These are phyloP conservation scores for Campopleginae sp. DNA, from an alignment of 2,888 invertebrate genomes.

Conservation along the genomic window DNA sequence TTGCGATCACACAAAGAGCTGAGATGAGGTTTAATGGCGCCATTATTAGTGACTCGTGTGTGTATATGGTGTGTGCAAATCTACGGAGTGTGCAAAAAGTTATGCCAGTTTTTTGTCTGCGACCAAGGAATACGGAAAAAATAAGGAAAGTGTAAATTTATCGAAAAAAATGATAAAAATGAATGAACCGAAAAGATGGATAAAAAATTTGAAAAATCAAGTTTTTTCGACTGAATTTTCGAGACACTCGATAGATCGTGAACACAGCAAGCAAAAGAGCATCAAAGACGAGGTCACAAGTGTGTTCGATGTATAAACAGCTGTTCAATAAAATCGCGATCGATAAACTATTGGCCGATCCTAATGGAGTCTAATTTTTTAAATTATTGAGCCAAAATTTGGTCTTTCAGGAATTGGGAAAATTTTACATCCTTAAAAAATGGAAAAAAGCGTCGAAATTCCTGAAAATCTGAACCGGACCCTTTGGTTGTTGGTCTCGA, in stretches of 20 bases:
- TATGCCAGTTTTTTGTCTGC: background rate
- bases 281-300: slow-evolving; percentile 76
- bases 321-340: slow-evolving; percentile 68
- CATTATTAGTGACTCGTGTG: background rate
- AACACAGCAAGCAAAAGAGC: slow-evolving; percentile 6
- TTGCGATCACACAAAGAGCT: background rate
- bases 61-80: background rate
- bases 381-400: background rate
- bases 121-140: background rate
- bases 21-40: background rate
- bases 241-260: background rate
- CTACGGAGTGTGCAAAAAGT: background rate
- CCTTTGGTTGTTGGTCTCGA: background rate
- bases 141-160: background rate
- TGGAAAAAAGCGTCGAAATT: background rate
- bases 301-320: slow-evolving; percentile 77
- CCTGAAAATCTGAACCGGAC: background rate
- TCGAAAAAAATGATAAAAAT: background rate
- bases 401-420: background rate
- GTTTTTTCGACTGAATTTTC: background rate
- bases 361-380: slow-evolving; percentile 20
- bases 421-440: background rate
- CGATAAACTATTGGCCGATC: slow-evolving; percentile 52
- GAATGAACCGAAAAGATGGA: background rate
- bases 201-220: background rate